Evolutionary conservation across 1,140 invertebrate species (phyloP).

Genomic region (Eufriesea mexicana): DNA sequence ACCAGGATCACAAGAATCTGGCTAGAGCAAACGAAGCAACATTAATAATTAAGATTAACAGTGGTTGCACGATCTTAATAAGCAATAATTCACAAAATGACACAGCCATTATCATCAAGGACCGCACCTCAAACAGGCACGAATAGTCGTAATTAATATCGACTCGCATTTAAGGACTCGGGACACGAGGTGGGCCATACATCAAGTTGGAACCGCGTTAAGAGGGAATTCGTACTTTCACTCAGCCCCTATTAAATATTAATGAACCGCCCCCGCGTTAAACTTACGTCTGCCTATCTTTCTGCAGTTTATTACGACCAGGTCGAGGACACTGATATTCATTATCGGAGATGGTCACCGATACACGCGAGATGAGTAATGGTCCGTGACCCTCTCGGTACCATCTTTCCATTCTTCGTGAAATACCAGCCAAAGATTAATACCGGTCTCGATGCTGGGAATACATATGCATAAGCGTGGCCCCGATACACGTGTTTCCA

Average conservation of each 20-base stretch:
- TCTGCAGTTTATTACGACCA: background rate
- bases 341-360: conserved; percentile 60
- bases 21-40: background rate
- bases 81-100: background rate
- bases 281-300: conserved; percentile 1
- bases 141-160: conserved; percentile 31
- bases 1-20: too few species aligned
- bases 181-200: background rate
- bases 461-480: conserved; percentile 13
- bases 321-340: conserved; percentile 3
- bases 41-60: background rate
- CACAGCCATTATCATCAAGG: too few species aligned
- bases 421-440: conserved; percentile 56
- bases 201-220: conserved; percentile 21
- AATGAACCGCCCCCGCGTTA: background rate
- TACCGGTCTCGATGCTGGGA: conserved; percentile 36
- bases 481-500: conserved; percentile 36
- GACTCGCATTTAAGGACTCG: background rate
- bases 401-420: conserved; percentile 27
- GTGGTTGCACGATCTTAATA: too few species aligned
- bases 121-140: background rate
- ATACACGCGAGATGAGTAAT: conserved; percentile 48
- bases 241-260: conserved; percentile 38
- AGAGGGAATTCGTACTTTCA: conserved; percentile 26
- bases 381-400: conserved; percentile 43